Conservation (phyloP, 2,888 invertebrate species). For the Alviniconcha strummeri region DNA sequence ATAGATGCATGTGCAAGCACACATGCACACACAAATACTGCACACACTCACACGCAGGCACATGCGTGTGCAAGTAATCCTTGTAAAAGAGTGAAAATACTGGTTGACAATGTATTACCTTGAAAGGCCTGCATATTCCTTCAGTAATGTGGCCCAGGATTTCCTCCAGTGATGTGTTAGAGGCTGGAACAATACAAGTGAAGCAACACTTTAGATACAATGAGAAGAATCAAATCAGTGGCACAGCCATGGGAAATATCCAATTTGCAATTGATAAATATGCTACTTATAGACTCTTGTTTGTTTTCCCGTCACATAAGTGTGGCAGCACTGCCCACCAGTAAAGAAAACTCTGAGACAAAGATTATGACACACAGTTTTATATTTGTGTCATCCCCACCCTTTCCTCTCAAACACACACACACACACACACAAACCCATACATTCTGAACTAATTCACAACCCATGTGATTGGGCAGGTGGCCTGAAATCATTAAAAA, state of each 20-base stretch:
- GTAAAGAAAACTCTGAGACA: too few relatives aligned
- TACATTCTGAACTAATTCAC: too few relatives aligned
- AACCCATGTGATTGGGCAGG: background rate
- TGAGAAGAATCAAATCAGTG: too few relatives aligned
- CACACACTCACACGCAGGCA: background rate
- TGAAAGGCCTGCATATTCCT: conserved; percentile 94
- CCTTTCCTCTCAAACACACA: background rate
- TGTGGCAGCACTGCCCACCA: too few relatives aligned
- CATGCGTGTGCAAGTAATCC: background rate
- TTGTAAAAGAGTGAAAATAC: too few relatives aligned
- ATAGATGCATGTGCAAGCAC: background rate
- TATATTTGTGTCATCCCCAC: too few relatives aligned
- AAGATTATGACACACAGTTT: too few relatives aligned
- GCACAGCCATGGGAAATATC: too few relatives aligned
- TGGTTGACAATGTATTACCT: conserved; percentile 72
- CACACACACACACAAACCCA: conserved; percentile 13
- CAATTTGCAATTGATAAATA: too few relatives aligned
- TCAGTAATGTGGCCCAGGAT: conserved; percentile 85
- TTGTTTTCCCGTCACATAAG: too few relatives aligned
- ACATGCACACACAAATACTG: background rate
- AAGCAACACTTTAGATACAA: background rate
- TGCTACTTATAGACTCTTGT: too few relatives aligned
- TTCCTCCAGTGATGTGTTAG: conserved; percentile 55
- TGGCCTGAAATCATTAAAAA: too few relatives aligned
- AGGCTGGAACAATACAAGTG: conserved; percentile 16